A percentile compares a stretch with the other conserved stretches of the same genome.
These are phyloP conservation scores for Rotaria macrura DNA, from an alignment of 2,888 invertebrate genomes.

Conservation along the genomic window DNA sequence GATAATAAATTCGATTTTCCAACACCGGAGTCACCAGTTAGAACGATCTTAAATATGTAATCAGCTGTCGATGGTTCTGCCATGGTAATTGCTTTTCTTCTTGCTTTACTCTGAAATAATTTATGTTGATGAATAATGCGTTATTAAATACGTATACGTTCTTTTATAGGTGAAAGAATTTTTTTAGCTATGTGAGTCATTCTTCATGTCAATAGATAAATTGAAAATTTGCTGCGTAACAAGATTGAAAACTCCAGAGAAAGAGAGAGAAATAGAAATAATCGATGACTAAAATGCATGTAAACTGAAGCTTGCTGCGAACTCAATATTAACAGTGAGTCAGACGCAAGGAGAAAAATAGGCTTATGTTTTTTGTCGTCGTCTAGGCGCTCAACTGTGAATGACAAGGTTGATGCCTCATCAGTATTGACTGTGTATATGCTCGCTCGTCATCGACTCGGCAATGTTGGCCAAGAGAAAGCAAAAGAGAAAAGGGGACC, in stretches of 20 bases:
- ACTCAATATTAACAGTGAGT: not conserved
- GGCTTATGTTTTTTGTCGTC: not conserved
- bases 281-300: not conserved
- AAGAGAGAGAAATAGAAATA: not conserved
- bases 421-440: not conserved
- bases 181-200: not conserved
- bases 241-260: not conserved
- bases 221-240: not conserved
- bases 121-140: not conserved
- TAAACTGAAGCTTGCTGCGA: not conserved
- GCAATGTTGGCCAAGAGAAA: not conserved
- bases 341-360: not conserved
- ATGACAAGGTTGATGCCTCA: not conserved
- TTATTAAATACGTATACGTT: not conserved
- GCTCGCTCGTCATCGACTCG: not conserved
- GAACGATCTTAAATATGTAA: conserved; percentile 70
- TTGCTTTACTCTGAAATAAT: not conserved
- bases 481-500: not conserved
- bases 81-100: not conserved
- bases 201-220: not conserved
- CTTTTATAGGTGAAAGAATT: not conserved
- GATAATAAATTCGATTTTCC: conserved; percentile 98
- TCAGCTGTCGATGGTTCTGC: not conserved
- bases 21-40: conserved; percentile 98
- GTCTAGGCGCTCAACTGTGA: not conserved